These are phyloP conservation scores for Hylia prasina DNA, from an alignment of 2,113 vertebrate genomes.

Conservation along the genomic window DNA sequence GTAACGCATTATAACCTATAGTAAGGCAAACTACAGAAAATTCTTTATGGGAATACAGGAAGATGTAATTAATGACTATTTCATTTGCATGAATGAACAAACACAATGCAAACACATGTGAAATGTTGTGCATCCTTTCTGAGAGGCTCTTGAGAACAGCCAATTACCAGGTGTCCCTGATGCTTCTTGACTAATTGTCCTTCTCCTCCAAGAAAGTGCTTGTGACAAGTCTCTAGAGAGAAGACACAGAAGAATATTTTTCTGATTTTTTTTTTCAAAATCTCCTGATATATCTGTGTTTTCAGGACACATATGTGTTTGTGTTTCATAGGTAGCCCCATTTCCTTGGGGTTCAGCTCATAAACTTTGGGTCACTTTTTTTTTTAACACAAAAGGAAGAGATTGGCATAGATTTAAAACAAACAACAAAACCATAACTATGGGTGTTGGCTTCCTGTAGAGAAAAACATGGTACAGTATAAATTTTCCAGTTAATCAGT, in stretches of 20 bases:
- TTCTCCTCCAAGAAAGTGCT: background rate
- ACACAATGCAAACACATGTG: background rate
- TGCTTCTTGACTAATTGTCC: background rate
- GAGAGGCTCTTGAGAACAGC: background rate
- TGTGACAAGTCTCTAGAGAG: background rate
- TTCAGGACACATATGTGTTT: rapidly evolving
- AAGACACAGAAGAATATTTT: background rate
- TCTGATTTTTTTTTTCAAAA: background rate
- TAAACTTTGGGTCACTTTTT: background rate
- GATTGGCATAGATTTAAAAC: background rate
- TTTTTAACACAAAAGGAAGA: background rate
- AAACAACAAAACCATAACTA: background rate
- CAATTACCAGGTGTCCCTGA: background rate
- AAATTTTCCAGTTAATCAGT: background rate
- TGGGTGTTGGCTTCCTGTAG: background rate
- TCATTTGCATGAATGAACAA: background rate
- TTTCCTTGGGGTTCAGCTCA: background rate
- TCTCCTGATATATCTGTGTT: background rate
- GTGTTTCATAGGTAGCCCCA: background rate
- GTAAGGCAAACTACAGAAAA: background rate
- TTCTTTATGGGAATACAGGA: background rate
- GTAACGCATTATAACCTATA: rapidly evolving
- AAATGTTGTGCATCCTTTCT: background rate
- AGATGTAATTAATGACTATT: background rate
- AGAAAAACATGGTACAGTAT: background rate